These are phyloP conservation scores for Machaerirhynchus nigripectus DNA, from an alignment of 2,113 vertebrate species.

Conservation along the genomic window DNA sequence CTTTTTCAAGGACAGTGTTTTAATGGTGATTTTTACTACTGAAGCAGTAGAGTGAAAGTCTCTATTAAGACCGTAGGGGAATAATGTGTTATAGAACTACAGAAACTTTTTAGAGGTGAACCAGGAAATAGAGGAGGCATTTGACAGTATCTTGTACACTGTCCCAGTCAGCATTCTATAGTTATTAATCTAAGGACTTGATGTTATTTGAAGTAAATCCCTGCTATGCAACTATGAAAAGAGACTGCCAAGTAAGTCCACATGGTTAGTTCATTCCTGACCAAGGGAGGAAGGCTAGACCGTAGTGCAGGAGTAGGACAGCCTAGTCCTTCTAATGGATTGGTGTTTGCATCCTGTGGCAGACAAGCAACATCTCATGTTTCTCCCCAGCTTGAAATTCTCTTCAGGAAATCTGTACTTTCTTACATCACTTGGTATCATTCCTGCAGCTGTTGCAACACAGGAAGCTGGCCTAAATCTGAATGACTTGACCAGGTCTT, in stretches of 20 bases:
- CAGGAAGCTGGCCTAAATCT: neutral
- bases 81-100: neutral
- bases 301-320: neutral
- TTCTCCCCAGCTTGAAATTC: slow-evolving; percentile 8
- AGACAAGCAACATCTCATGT: neutral
- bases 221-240: neutral
- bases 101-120: neutral
- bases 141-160: neutral
- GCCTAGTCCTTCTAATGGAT: neutral
- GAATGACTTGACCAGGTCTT: slow-evolving; percentile 18
- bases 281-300: neutral
- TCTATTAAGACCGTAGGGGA: neutral
- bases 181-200: neutral
- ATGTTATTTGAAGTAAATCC: neutral
- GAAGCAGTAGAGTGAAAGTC: neutral
- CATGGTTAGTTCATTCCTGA: neutral
- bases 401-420: neutral
- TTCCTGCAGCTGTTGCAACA: slow-evolving; percentile 27
- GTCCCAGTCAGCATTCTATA: neutral
- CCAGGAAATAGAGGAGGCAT: neutral
- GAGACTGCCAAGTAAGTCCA: neutral
- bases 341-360: neutral
- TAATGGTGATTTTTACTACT: neutral
- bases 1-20: neutral
- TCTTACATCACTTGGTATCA: neutral